Conservation (phyloP, 2,888 invertebrate genomes). For the Agonum fuliginosum region DNA sequence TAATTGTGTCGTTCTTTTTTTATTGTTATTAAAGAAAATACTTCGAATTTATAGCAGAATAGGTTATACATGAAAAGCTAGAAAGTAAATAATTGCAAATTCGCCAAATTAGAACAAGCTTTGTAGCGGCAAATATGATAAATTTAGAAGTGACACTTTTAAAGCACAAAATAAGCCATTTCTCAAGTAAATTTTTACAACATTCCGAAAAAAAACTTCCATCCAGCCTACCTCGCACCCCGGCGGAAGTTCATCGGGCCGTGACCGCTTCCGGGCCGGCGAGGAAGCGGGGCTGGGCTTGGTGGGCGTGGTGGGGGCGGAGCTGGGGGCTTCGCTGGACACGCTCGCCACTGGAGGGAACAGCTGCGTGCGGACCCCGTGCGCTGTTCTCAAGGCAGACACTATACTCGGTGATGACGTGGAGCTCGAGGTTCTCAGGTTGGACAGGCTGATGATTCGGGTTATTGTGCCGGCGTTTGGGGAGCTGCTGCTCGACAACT, state of each 20-base stretch:
- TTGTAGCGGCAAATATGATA: no score
- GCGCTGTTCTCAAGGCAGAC: conserved; percentile 69
- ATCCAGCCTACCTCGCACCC: no score
- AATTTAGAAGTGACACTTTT: no score
- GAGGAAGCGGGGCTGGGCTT: conserved; percentile 67
- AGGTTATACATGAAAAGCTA: no score
- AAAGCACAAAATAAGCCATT: no score
- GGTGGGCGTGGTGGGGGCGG: conserved; percentile 67
- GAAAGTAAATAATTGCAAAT: no score
- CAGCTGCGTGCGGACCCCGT: conserved; percentile 68
- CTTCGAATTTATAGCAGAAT: no score
- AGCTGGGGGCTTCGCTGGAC: conserved; percentile 64
- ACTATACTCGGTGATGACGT: conserved; percentile 70
- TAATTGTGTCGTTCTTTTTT: no score
- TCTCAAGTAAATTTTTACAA: no score
- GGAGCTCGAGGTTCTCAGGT: conserved; percentile 68
- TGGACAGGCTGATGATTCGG: conserved; percentile 41
- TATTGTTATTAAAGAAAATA: no score
- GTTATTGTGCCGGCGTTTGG: conserved; percentile 67
- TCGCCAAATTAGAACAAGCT: no score
- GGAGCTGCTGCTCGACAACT: conserved; percentile 66
- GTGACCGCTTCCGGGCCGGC: conserved; percentile 73
- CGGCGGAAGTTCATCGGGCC: conserved; percentile 70
- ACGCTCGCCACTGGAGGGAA: conserved; percentile 65
- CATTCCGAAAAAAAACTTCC: no score